Evolutionary conservation across 2,888 invertebrate genomes (phyloP).

Genomic region (Oxyteleia sp.): DNA sequence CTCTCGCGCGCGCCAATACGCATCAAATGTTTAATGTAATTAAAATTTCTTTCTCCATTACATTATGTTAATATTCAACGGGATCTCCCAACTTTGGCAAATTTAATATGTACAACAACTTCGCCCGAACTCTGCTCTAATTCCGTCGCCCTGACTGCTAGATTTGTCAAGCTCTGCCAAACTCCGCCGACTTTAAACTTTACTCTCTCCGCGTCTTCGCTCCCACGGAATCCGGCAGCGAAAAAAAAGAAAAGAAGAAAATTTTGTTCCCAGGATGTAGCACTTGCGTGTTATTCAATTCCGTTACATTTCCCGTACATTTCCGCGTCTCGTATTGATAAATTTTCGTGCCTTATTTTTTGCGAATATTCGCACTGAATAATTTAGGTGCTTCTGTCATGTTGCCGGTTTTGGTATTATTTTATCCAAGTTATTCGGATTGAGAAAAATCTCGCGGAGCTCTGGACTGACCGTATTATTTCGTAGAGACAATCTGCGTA

Average conservation of each 20-base stretch:
- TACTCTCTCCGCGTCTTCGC: slow-evolving; percentile 15
- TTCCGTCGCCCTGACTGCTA: slow-evolving; percentile 40
- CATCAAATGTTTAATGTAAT: slow-evolving; percentile 65
- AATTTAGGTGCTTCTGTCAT: slow-evolving; percentile 41
- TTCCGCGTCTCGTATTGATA: slow-evolving; percentile 51
- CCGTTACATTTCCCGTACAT: slow-evolving; percentile 35
- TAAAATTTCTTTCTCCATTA: slow-evolving; percentile 60
- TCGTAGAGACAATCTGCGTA: not conserved
- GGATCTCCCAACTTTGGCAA: slow-evolving; percentile 34
- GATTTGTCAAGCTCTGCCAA: slow-evolving; percentile 61
- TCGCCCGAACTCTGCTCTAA: slow-evolving; percentile 56
- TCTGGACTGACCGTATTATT: slow-evolving; percentile 16
- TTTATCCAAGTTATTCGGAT: slow-evolving; percentile 28
- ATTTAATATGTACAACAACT: slow-evolving; percentile 66
- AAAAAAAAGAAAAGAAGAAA: too few relatives aligned
- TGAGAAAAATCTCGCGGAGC: slow-evolving; percentile 16
- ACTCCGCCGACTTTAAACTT: slow-evolving; percentile 53
- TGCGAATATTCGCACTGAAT: slow-evolving; percentile 55
- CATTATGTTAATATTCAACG: slow-evolving; percentile 66
- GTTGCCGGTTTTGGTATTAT: slow-evolving; percentile 23
- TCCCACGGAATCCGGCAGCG: not conserved
- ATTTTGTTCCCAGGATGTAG: slow-evolving; percentile 8
- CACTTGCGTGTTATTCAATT: slow-evolving; percentile 50
- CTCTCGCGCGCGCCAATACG: slow-evolving; percentile 55
- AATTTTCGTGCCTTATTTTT: slow-evolving; percentile 50